A percentile compares a stretch with the other conserved stretches of the same genome.
Conservation (phyloP, 2,888 invertebrate genomes). For the Athalia rosae region DNA sequence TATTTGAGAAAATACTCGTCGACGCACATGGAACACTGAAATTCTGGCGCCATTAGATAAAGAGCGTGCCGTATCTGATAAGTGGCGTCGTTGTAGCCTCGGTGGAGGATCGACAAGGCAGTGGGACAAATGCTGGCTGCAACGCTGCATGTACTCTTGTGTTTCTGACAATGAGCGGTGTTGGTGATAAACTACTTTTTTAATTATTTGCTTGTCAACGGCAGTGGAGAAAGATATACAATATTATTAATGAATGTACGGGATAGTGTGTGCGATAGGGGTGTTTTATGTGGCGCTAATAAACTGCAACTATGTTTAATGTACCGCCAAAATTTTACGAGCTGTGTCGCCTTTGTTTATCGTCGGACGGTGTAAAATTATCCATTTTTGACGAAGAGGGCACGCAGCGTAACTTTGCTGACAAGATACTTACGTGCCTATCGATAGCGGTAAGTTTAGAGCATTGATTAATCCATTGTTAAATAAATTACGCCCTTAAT, state of each 20-base stretch:
- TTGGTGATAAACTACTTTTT: slow-evolving; percentile 47
- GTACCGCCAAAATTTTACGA: slow-evolving; percentile 95
- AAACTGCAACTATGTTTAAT: slow-evolving; percentile 85
- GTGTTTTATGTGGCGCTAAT: slow-evolving; percentile 63
- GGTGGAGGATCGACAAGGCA: slow-evolving; percentile 45
- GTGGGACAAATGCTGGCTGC: slow-evolving; percentile 44
- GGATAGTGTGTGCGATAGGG: slow-evolving; percentile 50
- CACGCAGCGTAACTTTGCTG: slow-evolving; percentile 81
- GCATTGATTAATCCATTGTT: not conserved
- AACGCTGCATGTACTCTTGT: slow-evolving; percentile 53
- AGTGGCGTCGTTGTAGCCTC: slow-evolving; percentile 40
- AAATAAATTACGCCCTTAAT: slow-evolving; percentile 15
- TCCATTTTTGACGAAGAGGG: slow-evolving; percentile 86
- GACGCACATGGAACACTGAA: slow-evolving; percentile 1
- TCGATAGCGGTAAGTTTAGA: slow-evolving; percentile 67
- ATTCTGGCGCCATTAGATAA: slow-evolving; percentile 37
- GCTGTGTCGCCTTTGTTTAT: slow-evolving; percentile 95
- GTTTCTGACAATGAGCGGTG: slow-evolving; percentile 70
- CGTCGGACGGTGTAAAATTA: slow-evolving; percentile 84
- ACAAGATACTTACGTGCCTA: slow-evolving; percentile 76
- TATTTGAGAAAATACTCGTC: too few relatives aligned
- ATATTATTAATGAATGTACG: slow-evolving; percentile 44
- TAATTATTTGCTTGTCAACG: slow-evolving; percentile 51
- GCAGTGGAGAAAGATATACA: slow-evolving; percentile 67
- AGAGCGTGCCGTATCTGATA: slow-evolving; percentile 43